Base-by-base conservation (phyloP, 1,140 invertebrate species). In the Trichonephila clavipes region DNA sequence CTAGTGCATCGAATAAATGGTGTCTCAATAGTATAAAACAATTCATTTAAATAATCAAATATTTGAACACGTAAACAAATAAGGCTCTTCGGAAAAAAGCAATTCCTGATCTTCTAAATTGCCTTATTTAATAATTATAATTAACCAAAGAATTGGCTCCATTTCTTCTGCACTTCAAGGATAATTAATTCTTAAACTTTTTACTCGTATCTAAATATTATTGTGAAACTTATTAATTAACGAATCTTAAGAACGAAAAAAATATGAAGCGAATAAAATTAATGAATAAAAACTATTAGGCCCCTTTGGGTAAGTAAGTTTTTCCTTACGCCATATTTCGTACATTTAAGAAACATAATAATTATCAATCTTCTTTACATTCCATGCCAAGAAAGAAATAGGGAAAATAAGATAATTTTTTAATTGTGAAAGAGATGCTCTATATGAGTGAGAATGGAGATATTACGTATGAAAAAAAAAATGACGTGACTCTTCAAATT, bases 121-220 rank as follows among this genome's bases (percentile, higher is more conserved):
- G 66, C 24, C n/a, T 69, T 12, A 69, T 69, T 69, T 69, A 69
- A 69, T 69, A 69, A 69, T 69, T n/a, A 24, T 69, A 69, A 69
- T 69, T 69, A 24, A n/a, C 24, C 24, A 69, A 28, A 12, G n/a
- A 69, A 24, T 14, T n/a, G 66, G 24, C n/a, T 24, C 12, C n/a
- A 28, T 69, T 62, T 62, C 19, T 4, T 21, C 12, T 16, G 2
- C 24, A 69, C 14, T 8, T 12, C n/a, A 69, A 69, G 24, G 66
- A 7, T 24, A 24, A 69, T 69, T 69, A 69, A 24, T 69, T 69
- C 14, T 69, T 24, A 14, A 69, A 62, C 16, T 19, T 19, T 62
- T 14, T 18, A 14, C n/a, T 8, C 7, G 24, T 24, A 8, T 69
- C n/a, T n/a, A 69, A n/a, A 69, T 69, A 69, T 69, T 24, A 14